These are phyloP conservation scores for Dryobates pubescens DNA, from an alignment of 2,797 vertebrate species.

Conservation along the genomic window DNA sequence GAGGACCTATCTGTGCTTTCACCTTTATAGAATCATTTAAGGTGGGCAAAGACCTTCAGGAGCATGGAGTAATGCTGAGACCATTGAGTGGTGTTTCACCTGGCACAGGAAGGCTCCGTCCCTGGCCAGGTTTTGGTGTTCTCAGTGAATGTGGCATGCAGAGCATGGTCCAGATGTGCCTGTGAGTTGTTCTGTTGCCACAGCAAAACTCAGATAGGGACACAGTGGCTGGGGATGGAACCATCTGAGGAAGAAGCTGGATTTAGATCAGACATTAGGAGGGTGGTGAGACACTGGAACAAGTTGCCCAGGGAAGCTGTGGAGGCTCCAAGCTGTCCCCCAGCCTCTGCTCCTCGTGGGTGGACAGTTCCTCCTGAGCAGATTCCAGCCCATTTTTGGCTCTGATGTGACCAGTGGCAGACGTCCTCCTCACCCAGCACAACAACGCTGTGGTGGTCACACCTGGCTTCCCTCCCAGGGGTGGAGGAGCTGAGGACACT, in stretches of 20 bases:
- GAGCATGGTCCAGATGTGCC: background rate
- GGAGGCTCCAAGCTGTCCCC: background rate
- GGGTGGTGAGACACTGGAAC: too few species aligned
- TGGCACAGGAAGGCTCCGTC: background rate
- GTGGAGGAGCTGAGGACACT: background rate
- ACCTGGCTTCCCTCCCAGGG: too few species aligned
- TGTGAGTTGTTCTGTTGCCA: background rate
- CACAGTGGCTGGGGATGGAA: background rate
- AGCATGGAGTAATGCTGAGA: background rate
- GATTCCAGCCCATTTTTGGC: background rate
- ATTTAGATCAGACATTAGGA: too few species aligned
- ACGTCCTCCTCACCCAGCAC: background rate
- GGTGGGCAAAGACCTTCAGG: background rate
- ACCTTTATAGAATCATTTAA: background rate
- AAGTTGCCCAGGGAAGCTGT: too few species aligned
- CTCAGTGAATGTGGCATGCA: too few species aligned
- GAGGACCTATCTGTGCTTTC: background rate
- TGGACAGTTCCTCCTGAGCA: background rate
- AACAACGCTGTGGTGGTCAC: background rate
- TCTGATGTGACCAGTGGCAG: rapidly evolving
- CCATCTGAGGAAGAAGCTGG: background rate
- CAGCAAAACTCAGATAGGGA: background rate
- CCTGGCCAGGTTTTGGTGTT: background rate
- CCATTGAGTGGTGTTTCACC: background rate
- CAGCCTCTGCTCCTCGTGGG: background rate